Conservation (phyloP, 2,888 invertebrate species). For the Theodoxus fluviatilis region DNA sequence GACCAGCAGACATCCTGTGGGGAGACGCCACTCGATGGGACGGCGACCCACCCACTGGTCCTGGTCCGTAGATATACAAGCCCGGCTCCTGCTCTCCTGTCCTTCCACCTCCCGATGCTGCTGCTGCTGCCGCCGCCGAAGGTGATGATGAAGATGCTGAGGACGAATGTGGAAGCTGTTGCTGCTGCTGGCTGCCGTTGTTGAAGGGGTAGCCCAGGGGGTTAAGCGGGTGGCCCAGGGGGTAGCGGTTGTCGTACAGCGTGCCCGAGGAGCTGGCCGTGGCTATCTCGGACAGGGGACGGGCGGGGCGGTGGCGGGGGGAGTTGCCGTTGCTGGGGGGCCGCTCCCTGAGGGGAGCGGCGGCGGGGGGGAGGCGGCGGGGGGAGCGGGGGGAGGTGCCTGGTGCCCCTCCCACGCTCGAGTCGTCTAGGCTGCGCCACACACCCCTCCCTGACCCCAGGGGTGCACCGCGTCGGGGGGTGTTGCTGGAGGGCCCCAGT, state of each 20-base stretch:
- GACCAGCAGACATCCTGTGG: slow-evolving; percentile 15
- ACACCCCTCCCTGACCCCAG: no score
- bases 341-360: slow-evolving; percentile 4
- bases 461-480: slow-evolving; percentile 17
- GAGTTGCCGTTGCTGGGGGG: slow-evolving; percentile 29
- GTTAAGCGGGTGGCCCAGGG: no score
- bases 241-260: slow-evolving; percentile 23
- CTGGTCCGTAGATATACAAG: slow-evolving; percentile 34
- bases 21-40: not conserved
- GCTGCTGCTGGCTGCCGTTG: not conserved
- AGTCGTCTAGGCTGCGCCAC: slow-evolving; percentile 36
- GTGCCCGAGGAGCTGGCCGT: slow-evolving; percentile 27
- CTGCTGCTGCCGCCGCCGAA: slow-evolving; percentile 1
- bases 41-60: not conserved
- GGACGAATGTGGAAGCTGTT: slow-evolving; percentile 10
- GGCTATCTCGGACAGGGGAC: slow-evolving; percentile 37
- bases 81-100: slow-evolving; percentile 25
- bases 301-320: slow-evolving; percentile 30
- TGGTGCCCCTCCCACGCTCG: slow-evolving; percentile 29
- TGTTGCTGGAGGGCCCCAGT: not conserved
- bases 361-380: slow-evolving; percentile 27
- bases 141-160: slow-evolving; percentile 14
- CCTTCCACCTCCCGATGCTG: not conserved
- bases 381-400: slow-evolving; percentile 30
- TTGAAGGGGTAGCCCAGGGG: no score